A percentile compares a stretch with the other conserved stretches of the same genome.
Conservation (phyloP, 92 coral and sea anemone species). For the Hydrozoanthus gracilis region DNA sequence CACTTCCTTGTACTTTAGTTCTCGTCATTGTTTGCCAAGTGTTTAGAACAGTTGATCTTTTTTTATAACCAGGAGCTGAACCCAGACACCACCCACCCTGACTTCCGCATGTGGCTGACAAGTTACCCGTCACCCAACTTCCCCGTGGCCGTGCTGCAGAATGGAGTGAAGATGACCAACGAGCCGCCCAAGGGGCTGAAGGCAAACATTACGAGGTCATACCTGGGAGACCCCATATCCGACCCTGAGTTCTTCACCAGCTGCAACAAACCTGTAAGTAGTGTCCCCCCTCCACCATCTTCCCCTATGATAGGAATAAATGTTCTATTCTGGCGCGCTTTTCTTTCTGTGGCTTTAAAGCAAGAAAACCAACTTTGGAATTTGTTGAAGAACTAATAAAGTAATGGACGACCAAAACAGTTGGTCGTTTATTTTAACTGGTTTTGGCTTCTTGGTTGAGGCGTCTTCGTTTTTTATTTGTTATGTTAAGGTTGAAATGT, state of each 20-base stretch:
- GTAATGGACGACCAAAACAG: too few species aligned
- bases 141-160: slow-evolving; percentile 99
- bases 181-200: slow-evolving; percentile 98
- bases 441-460: too few species aligned
- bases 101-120: slow-evolving; percentile 98
- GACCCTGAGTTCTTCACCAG: slow-evolving; percentile 98
- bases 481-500: too few species aligned
- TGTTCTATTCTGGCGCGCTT: too few species aligned
- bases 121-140: slow-evolving; percentile 99
- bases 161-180: slow-evolving; percentile 99
- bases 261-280: slow-evolving; percentile 83
- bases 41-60: not conserved
- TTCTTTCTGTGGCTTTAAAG: too few species aligned
- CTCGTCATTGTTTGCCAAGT: not conserved
- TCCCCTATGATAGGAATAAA: too few species aligned
- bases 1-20: not conserved
- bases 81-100: slow-evolving; percentile 98
- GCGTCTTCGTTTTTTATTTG: too few species aligned
- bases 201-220: slow-evolving; percentile 90
- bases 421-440: too few species aligned
- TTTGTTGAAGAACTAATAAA: too few species aligned
- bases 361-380: too few species aligned
- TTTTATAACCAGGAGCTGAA: slow-evolving; percentile 76
- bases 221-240: slow-evolving; percentile 98
- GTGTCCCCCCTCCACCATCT: not conserved